These are phyloP conservation scores for Scylla paramamosain DNA, from an alignment of 1,140 invertebrate genomes.

Conservation along the genomic window DNA sequence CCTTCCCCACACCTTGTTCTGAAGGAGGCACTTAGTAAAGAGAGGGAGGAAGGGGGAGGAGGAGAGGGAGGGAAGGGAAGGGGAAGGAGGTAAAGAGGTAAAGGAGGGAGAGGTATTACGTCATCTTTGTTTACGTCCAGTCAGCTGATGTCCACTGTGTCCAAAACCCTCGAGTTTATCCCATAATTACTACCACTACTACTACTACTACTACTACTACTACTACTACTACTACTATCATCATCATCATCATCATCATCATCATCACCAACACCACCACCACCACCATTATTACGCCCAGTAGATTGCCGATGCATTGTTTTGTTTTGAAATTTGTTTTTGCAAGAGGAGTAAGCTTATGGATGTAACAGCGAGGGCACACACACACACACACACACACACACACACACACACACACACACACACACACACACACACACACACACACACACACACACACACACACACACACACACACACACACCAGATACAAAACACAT, in stretches of 20 bases:
- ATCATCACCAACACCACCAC: not conserved
- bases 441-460: not conserved
- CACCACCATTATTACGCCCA: not conserved
- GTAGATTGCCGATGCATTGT: no score
- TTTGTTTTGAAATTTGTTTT: not conserved
- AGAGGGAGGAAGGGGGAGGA: no score
- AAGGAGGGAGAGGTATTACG: not conserved
- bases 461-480: not conserved
- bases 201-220: not conserved
- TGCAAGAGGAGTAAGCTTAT: not conserved
- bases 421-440: not conserved
- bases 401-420: not conserved
- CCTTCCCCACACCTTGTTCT: not conserved
- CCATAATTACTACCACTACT: not conserved
- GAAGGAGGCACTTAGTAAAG: not conserved
- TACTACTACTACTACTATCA: slow-evolving; percentile 2
- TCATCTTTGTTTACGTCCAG: not conserved
- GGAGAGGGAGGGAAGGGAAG: no score
- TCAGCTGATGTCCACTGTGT: not conserved
- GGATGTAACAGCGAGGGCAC: not conserved
- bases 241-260: not conserved
- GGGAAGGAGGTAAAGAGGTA: no score
- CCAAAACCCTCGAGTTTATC: not conserved
- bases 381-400: not conserved
- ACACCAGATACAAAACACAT: not conserved